Conservation (phyloP, 2,113 vertebrate species). For the Python bivittatus region DNA sequence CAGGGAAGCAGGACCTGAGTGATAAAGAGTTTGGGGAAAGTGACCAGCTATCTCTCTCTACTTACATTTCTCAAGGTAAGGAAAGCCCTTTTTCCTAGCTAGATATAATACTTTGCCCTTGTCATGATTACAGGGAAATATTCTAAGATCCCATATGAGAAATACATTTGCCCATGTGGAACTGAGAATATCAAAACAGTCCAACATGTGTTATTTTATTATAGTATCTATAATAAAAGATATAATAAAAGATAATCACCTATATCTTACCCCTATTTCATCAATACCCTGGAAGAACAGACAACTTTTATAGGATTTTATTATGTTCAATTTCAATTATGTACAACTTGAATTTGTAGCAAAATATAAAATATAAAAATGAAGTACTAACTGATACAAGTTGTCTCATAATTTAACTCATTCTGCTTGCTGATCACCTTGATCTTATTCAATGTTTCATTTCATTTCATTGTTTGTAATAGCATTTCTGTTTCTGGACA, state of each 20-base stretch:
- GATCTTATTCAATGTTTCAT: neutral
- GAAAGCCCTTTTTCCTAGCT: neutral
- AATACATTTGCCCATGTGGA: neutral
- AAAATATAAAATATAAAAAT: neutral
- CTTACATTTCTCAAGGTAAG: neutral
- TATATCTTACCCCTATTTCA: neutral
- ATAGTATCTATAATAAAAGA: neutral
- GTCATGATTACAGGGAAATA: neutral
- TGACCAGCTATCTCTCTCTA: neutral
- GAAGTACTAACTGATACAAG: neutral
- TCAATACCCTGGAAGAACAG: neutral
- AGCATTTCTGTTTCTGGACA: neutral
- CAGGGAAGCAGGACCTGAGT: neutral
- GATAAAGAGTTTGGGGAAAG: neutral
- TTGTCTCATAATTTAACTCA: neutral
- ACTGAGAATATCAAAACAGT: neutral
- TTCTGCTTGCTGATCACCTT: neutral
- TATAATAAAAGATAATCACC: too few species aligned
- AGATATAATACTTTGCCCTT: neutral
- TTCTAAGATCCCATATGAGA: neutral
- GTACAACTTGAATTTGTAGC: neutral
- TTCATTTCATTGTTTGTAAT: neutral
- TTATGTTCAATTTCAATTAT: neutral
- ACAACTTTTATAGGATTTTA: neutral
- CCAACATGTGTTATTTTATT: neutral